Conservation (phyloP, 2,797 vertebrate species). For the Argentina silus region DNA sequence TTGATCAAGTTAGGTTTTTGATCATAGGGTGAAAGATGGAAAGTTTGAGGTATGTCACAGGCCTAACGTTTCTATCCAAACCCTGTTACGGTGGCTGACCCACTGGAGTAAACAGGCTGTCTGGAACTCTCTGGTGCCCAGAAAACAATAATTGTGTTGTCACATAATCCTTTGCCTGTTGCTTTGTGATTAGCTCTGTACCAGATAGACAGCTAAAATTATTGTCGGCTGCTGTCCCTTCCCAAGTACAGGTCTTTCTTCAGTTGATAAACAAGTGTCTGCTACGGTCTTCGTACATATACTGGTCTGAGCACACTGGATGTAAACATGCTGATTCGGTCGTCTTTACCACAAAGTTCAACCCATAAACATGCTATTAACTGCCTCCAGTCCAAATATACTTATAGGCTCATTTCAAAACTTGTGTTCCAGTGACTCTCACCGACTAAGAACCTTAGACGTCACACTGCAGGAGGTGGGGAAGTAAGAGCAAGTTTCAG, state of each 20-base stretch:
- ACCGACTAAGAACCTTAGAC: conserved; percentile 31
- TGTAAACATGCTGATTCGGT: conserved; percentile 33
- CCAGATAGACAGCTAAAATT: conserved; percentile 11
- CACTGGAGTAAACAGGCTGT: conserved; percentile 19
- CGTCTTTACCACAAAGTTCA: conserved; percentile 52
- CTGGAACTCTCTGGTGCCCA: conserved; percentile 22
- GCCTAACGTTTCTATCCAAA: not conserved
- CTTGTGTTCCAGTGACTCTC: conserved; percentile 30
- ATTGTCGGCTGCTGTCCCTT: not conserved
- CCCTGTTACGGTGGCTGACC: conserved; percentile 22
- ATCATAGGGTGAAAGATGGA: conserved; percentile 28
- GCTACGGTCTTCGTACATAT: not conserved
- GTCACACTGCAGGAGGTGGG: conserved; percentile 26
- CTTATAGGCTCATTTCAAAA: conserved; percentile 48
- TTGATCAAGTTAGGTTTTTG: not conserved
- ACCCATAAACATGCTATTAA: conserved; percentile 4
- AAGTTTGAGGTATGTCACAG: conserved; percentile 17
- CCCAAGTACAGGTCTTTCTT: conserved; percentile 1
- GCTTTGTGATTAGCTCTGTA: not conserved
- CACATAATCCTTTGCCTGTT: conserved; percentile 16
- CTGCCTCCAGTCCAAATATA: conserved; percentile 26
- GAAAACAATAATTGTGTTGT: conserved; percentile 13
- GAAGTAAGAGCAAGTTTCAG: conserved; percentile 30
- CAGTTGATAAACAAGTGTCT: conserved; percentile 2
- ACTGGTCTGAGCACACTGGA: not conserved